A percentile compares a stretch with the other conserved stretches of the same genome.
Evolutionary conservation across 1,140 invertebrate genomes (phyloP).

Genomic region (Armadillidium nasatum): DNA sequence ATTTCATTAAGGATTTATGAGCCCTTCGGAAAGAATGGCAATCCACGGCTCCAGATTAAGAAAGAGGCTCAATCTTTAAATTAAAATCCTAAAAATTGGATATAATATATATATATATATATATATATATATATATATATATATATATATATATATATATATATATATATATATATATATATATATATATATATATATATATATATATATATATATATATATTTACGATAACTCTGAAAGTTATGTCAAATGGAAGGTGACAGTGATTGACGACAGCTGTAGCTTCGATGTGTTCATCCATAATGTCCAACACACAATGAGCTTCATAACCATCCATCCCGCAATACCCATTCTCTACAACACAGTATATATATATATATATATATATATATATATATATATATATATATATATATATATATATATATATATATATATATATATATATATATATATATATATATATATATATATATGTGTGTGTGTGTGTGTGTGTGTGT

Average conservation of each 20-base stretch:
- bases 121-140: no score
- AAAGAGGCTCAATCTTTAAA: no score
- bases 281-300: constrained; percentile 37
- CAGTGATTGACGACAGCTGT: constrained; percentile 36
- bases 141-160: no score
- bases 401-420: constrained; percentile 14
- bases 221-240: constrained; percentile 28
- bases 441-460: no score
- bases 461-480: no score
- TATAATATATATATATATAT: no score
- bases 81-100: no score
- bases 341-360: constrained; percentile 23
- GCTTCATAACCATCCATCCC: constrained; percentile 29
- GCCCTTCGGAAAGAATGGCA: no score
- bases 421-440: constrained; percentile 1
- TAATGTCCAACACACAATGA: constrained; percentile 31
- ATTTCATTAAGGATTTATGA: no score
- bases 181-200: constrained; percentile 12
- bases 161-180: constrained; percentile 3
- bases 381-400: constrained; percentile 2
- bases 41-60: no score
- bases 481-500: no score
- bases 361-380: constrained; percentile 4
- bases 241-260: constrained; percentile 33
- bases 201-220: constrained; percentile 22